phyloP scores from a whole-genome alignment of 2,113 vertebrate genomes.

The Ploceus nigricollis region DNA sequence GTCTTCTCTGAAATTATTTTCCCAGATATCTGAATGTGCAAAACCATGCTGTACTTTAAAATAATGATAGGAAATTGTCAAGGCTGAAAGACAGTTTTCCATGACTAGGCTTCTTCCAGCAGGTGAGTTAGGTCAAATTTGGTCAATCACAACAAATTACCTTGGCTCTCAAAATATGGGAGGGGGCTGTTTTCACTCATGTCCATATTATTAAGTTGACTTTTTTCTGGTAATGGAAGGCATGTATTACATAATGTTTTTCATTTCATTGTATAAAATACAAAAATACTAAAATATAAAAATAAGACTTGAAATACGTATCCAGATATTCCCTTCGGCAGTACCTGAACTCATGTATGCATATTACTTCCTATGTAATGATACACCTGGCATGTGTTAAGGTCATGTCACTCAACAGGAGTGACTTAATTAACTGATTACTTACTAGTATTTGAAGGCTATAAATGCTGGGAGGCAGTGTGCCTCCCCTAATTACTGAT shows the following conservation, averaged over 20 bases:
- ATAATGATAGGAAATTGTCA: not conserved
- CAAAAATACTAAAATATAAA: not conserved
- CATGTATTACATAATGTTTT: not conserved
- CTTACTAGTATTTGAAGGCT: not conserved
- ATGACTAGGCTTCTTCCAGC: not conserved
- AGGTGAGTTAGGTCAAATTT: not conserved
- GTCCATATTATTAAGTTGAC: not conserved
- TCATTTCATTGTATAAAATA: not conserved
- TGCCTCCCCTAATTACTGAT: not conserved
- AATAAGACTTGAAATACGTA: fast-evolving
- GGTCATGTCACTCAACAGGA: not conserved
- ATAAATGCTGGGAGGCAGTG: not conserved
- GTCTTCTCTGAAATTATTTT: not conserved
- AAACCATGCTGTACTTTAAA: not conserved
- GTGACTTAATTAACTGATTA: not conserved
- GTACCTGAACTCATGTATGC: not conserved
- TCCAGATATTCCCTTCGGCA: not conserved
- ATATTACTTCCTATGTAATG: not conserved
- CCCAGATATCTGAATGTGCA: not conserved
- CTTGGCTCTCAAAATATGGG: not conserved
- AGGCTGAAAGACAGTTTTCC: not conserved
- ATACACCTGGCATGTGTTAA: not conserved
- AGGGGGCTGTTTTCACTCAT: not conserved
- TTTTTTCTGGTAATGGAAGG: not conserved
- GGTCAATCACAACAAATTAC: not conserved